These are phyloP conservation scores for Aphodius sticticus DNA, from an alignment of 2,888 invertebrate genomes.

Conservation along the genomic window DNA sequence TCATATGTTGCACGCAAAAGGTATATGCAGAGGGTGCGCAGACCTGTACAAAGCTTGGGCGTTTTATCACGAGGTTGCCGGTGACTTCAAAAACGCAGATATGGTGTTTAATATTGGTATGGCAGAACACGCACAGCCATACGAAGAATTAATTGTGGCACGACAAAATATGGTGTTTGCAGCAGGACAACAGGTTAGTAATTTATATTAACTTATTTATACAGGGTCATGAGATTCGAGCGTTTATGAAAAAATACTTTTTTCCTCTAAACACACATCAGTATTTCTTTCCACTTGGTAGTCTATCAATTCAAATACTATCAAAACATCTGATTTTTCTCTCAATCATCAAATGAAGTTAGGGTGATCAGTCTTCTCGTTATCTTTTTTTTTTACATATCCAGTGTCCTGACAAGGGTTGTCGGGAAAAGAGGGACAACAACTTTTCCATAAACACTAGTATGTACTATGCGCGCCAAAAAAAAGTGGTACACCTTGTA, in stretches of 20 bases:
- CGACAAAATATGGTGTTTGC: slow-evolving; percentile 62
- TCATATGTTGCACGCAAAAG: slow-evolving; percentile 80
- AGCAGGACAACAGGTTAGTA: slow-evolving; percentile 55
- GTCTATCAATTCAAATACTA: background rate
- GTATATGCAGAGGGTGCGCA: slow-evolving; percentile 82
- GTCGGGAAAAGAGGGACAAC: too few species aligned
- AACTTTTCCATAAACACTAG: too few species aligned
- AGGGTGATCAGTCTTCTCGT: too few species aligned
- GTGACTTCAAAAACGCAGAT: slow-evolving; percentile 85
- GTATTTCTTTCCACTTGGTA: background rate
- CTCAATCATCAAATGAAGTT: too few species aligned
- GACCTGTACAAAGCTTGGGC: slow-evolving; percentile 92
- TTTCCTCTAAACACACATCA: too few species aligned
- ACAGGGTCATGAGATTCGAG: background rate
- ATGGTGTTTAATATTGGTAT: slow-evolving; percentile 82
- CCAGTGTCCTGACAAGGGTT: too few species aligned
- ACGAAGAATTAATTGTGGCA: slow-evolving; percentile 77
- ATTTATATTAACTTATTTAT: background rate
- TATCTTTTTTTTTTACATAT: too few species aligned
- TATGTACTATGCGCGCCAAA: too few species aligned
- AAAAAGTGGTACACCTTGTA: too few species aligned
- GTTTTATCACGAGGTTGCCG: slow-evolving; percentile 81
- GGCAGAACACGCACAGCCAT: slow-evolving; percentile 79
- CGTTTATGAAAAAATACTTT: too few species aligned
- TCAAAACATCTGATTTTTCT: too few species aligned